A percentile compares a stretch with the other conserved stretches of the same genome.
Evolutionary conservation across 1,140 invertebrate genomes (phyloP).

Genomic region (Rhyacophila brunnea): DNA sequence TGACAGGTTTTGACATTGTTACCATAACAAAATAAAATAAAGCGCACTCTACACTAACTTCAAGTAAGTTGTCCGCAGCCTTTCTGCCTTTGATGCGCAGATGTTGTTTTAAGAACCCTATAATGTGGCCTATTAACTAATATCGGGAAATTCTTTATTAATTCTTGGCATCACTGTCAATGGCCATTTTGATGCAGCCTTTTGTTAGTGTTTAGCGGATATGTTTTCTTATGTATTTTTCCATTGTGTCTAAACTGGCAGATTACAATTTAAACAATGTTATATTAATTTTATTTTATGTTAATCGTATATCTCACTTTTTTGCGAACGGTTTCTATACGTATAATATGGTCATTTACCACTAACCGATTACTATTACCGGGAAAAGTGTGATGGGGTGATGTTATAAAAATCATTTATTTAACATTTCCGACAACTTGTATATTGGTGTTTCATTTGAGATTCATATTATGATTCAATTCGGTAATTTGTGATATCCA

Average conservation of each 20-base stretch:
- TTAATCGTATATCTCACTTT: neutral
- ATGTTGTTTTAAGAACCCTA: constrained; percentile 20
- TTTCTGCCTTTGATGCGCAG: neutral
- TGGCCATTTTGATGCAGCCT: constrained; percentile 22
- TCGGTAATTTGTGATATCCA: neutral
- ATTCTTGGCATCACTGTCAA: constrained; percentile 28
- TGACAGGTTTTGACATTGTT: no score
- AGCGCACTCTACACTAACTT: constrained; percentile 7
- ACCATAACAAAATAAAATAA: no score
- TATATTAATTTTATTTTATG: neutral
- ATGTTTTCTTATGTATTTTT: constrained; percentile 20
- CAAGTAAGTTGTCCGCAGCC: constrained; percentile 1
- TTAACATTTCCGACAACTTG: neutral
- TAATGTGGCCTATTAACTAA: constrained; percentile 26
- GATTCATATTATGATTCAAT: constrained; percentile 5
- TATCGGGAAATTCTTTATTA: constrained; percentile 28
- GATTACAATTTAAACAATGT: constrained; percentile 2
- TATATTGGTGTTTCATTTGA: constrained; percentile 1
- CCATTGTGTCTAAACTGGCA: constrained; percentile 12
- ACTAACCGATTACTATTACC: constrained; percentile 18
- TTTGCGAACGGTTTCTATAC: constrained; percentile 10
- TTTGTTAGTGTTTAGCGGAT: constrained; percentile 28
- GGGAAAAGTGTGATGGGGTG: constrained; percentile 23
- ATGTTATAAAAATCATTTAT: constrained; percentile 4
- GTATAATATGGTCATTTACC: neutral